phyloP scores from a whole-genome alignment of 2,797 vertebrate genomes.

The Hoplostethus mediterraneus region DNA sequence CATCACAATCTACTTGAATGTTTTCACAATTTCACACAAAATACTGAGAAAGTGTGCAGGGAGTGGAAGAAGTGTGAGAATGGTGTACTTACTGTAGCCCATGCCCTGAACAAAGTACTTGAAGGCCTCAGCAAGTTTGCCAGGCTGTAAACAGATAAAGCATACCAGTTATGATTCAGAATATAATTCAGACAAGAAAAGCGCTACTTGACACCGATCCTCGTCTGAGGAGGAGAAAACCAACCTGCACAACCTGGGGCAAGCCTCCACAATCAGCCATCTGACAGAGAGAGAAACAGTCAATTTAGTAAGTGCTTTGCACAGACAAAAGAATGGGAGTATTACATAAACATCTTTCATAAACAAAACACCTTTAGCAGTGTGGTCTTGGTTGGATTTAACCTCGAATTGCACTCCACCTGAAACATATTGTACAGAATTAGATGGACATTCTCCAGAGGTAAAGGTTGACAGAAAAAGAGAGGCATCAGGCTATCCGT shows the following conservation, averaged over 20 bases:
- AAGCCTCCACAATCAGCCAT: constrained; percentile 99
- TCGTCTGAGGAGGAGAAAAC: constrained; percentile 27
- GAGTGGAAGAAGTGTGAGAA: neutral
- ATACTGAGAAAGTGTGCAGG: constrained; percentile 2
- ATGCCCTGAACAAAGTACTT: constrained; percentile 90
- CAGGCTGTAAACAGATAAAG: constrained; percentile 77
- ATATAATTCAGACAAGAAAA: neutral
- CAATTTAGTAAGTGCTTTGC: constrained; percentile 13
- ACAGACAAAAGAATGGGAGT: neutral
- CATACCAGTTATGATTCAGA: constrained; percentile 3
- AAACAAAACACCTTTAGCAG: constrained; percentile 96
- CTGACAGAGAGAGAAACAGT: constrained; percentile 71
- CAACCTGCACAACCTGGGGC: constrained; percentile 97
- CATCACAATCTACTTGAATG: neutral
- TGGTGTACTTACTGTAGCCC: constrained; percentile 87
- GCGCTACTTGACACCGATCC: neutral
- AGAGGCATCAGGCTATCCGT: neutral
- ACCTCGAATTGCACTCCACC: constrained; percentile 98
- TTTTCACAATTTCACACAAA: constrained; percentile 15
- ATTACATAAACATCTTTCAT: constrained; percentile 35
- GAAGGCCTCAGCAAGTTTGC: constrained; percentile 89
- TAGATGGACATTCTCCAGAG: too few species aligned
- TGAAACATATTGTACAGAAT: constrained; percentile 62
- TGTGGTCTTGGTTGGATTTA: constrained; percentile 95
- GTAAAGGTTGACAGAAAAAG: too few species aligned